Conservation (phyloP, 2,888 invertebrate species). For the Apoda limacodes region DNA sequence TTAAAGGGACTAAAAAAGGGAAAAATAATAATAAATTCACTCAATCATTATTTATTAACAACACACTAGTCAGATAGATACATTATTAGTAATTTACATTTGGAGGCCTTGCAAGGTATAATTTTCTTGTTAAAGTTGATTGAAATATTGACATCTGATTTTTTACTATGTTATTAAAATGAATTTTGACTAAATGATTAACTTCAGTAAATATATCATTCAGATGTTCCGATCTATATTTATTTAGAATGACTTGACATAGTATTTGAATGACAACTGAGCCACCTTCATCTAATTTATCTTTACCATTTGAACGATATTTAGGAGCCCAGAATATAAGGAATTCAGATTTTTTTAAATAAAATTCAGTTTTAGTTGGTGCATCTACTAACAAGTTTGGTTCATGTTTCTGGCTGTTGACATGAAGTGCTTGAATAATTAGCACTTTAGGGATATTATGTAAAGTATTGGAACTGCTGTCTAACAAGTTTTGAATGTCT, state of each 20-base stretch:
- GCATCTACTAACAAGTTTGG: conserved; percentile 29
- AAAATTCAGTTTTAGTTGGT: conserved; percentile 21
- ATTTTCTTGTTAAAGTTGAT: conserved; percentile 34
- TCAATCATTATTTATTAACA: too few relatives aligned
- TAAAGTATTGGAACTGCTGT: conserved; percentile 29
- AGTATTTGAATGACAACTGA: conserved; percentile 43
- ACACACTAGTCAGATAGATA: too few relatives aligned
- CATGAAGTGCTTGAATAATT: conserved; percentile 45
- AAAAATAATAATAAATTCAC: too few relatives aligned
- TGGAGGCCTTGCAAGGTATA: conserved; percentile 24
- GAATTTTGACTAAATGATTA: conserved; percentile 26
- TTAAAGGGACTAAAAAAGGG: too few relatives aligned
- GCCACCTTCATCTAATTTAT: conserved; percentile 31
- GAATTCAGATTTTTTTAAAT: conserved; percentile 35
- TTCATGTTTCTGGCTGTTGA: conserved; percentile 25
- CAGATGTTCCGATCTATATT: conserved; percentile 30
- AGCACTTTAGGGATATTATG: conserved; percentile 38
- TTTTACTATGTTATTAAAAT: conserved; percentile 24
- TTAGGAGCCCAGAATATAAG: conserved; percentile 45
- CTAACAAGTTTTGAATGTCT: conserved; percentile 36
- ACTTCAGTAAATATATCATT: conserved; percentile 40
- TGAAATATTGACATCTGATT: conserved; percentile 37
- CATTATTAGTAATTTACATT: too few relatives aligned
- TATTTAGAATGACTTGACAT: conserved; percentile 28
- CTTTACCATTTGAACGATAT: conserved; percentile 41